Evolutionary conservation across 2,113 vertebrate species (phyloP), one percentile per base, ranked within the genome.

Genomic region (Genyomyrus donnyi): DNA sequence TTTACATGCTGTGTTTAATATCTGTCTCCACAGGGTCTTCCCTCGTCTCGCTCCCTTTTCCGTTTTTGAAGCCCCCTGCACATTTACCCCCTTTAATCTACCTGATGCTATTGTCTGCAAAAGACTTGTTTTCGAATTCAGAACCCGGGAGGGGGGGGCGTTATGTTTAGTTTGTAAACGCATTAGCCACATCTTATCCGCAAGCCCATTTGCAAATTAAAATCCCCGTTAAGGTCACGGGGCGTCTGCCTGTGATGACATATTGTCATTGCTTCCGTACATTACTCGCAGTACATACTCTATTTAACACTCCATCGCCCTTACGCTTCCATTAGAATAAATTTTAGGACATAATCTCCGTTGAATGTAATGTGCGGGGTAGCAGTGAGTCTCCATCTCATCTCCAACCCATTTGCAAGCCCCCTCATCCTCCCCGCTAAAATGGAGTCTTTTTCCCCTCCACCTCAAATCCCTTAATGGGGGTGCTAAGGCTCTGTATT

Each of bases 161-260:
- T 90, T 62, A 1, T 88, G 90, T 85, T 46, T 45, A 90, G 10
- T 46, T 91, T 95, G 92, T 96, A 95, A 96, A 97, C 94, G 94
- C 96, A 96, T 97, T 96, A 96, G 94, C 94, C 92, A 56, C 53
- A 92, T 93, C 93, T 96, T 96, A 96, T 95, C 94, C 95, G 94
- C 91, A 89, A 94, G 94, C 94, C 95, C 96, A 97, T 97, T 98
- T 97, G 95, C 96, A 96, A 96, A 97, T 96, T 95, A 96, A 85
- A 96, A 96, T 97, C 95, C 92, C 94, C 92, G 93, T 92, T 94
- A 95, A 95, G 94, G 93, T 96, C 96, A 94, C 95, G 95, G 94
- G 94, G 95, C 94, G 95, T 96, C 96, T 97, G 94, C 93, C 93
- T 93, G 94, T 91, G 94, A 93, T 91, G 90, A 91, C 80, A 85